phyloP scores from a whole-genome alignment of 2,797 vertebrate genomes.

The Parotocinclus haroldoi region DNA sequence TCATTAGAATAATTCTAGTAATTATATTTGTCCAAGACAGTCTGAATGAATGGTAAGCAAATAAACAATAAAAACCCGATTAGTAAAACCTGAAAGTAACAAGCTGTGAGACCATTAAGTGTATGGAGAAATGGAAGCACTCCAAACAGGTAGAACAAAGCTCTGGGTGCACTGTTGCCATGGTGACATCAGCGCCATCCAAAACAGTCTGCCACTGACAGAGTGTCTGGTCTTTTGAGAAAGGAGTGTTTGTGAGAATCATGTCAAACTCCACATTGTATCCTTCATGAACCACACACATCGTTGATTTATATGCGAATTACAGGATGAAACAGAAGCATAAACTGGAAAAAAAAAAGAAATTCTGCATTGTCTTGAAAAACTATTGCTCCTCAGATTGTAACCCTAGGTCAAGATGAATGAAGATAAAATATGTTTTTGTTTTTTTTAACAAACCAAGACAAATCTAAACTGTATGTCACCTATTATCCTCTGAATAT shows the following conservation, averaged over 20 bases:
- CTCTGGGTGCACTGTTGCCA: conserved; percentile 60
- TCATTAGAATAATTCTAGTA: conserved; percentile 32
- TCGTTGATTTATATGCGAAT: conserved; percentile 9
- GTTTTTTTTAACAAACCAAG: neutral
- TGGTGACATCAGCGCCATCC: conserved; percentile 55
- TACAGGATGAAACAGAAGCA: neutral
- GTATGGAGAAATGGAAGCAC: conserved; percentile 31
- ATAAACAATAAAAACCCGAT: conserved; percentile 27
- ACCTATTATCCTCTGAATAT: neutral
- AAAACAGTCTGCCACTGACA: conserved; percentile 49
- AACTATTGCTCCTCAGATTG: neutral
- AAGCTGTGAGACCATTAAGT: conserved; percentile 34
- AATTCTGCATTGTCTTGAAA: conserved; percentile 4
- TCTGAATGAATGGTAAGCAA: conserved; percentile 41
- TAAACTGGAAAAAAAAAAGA: no score
- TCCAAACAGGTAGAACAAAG: conserved; percentile 29
- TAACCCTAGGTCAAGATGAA: neutral
- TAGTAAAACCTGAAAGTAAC: conserved; percentile 43
- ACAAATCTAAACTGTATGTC: neutral
- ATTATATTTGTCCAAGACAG: conserved; percentile 25
- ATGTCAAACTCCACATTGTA: conserved; percentile 11
- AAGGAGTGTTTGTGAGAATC: conserved; percentile 11
- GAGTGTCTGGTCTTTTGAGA: conserved; percentile 10
- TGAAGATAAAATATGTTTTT: neutral
- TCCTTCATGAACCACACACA: conserved; percentile 3